These are phyloP conservation scores for Byasa hedistus DNA, from an alignment of 2,888 invertebrate genomes.

Conservation along the genomic window DNA sequence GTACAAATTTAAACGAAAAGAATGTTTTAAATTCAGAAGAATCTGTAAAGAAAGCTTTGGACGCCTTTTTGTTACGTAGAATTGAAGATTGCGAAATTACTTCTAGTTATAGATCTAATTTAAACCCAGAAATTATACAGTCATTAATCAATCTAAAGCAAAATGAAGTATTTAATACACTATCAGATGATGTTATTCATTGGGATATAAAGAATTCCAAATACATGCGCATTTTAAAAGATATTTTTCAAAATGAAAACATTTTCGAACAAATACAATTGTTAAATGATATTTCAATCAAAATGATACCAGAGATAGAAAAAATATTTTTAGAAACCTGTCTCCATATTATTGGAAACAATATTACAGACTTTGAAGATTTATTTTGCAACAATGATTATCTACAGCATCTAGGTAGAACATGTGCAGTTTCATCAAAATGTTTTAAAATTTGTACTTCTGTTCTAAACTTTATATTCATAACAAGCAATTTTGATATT, in stretches of 20 bases:
- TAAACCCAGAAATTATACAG: constrained; percentile 60
- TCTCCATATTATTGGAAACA: constrained; percentile 40
- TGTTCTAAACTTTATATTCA: constrained; percentile 58
- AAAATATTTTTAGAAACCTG: constrained; percentile 46
- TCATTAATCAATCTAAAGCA: constrained; percentile 60
- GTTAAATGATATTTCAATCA: constrained; percentile 53
- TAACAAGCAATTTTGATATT: constrained; percentile 51
- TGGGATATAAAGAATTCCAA: constrained; percentile 45
- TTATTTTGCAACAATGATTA: constrained; percentile 39
- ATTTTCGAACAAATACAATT: constrained; percentile 32
- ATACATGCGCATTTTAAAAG: constrained; percentile 45
- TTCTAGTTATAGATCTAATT: constrained; percentile 41
- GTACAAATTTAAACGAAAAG: constrained; percentile 39
- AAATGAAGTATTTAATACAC: constrained; percentile 38
- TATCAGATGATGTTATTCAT: constrained; percentile 52
- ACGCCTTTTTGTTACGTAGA: constrained; percentile 56
- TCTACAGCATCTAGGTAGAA: constrained; percentile 45
- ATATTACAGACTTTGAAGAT: constrained; percentile 37
- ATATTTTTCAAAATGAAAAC: constrained; percentile 43
- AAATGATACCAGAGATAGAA: constrained; percentile 62
- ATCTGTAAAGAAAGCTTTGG: constrained; percentile 45
- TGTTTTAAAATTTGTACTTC: constrained; percentile 63
- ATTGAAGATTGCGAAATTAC: constrained; percentile 48
- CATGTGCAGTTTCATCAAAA: constrained; percentile 49
- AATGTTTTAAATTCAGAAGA: constrained; percentile 29